Conservation (phyloP, 2,113 vertebrate genomes). For the Thunnus maccoyii region DNA sequence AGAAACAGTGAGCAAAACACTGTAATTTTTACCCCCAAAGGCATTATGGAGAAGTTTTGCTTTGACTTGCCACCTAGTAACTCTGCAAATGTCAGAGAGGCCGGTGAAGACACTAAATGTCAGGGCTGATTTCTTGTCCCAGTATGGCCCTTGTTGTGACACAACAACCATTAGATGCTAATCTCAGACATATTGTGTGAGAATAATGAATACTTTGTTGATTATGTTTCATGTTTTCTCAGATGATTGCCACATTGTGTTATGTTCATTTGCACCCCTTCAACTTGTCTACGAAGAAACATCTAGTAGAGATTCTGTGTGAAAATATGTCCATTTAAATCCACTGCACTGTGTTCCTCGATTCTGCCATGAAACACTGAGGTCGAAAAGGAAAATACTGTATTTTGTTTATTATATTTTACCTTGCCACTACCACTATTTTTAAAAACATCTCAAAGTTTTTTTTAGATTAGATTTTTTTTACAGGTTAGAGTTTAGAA, state of each 20-base stretch:
- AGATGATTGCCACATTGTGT: conserved; percentile 9
- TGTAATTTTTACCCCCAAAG: neutral
- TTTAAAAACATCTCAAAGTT: neutral
- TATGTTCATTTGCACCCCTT: conserved; percentile 13
- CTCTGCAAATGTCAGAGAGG: conserved; percentile 74
- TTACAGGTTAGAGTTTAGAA: too few species aligned
- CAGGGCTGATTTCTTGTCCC: conserved; percentile 69
- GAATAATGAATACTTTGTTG: conserved; percentile 13
- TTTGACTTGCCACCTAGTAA: conserved; percentile 57
- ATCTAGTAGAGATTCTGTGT: neutral
- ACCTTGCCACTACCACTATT: neutral
- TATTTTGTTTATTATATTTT: neutral
- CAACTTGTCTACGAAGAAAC: neutral
- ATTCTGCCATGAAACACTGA: neutral
- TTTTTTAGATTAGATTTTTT: neutral
- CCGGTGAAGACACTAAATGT: conserved; percentile 74
- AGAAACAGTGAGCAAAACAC: conserved; percentile 31
- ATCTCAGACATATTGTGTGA: conserved; percentile 24
- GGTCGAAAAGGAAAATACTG: neutral
- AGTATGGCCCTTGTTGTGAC: conserved; percentile 53
- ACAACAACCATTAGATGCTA: conserved; percentile 52
- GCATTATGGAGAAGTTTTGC: conserved; percentile 64
- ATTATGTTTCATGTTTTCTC: conserved; percentile 34
- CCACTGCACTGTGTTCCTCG: neutral
- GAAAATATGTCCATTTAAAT: conserved; percentile 8